These are phyloP conservation scores for Cynocephalus volans DNA, from an alignment of 2,113 vertebrate species.

Conservation along the genomic window DNA sequence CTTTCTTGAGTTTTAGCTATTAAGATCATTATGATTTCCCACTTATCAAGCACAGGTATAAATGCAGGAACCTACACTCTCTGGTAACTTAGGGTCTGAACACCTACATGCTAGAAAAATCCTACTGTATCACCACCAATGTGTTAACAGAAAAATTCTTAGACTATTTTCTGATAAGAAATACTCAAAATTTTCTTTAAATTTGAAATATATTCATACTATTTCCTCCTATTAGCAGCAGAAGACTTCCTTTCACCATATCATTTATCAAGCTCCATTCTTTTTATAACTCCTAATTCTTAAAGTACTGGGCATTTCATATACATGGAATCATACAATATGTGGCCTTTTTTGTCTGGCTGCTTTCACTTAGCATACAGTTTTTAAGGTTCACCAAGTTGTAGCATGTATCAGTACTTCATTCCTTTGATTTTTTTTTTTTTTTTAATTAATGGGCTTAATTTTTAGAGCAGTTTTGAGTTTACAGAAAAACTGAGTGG, in stretches of 20 bases:
- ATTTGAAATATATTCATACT: background rate
- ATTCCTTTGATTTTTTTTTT: background rate
- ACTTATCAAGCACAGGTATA: background rate
- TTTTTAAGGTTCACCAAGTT: background rate
- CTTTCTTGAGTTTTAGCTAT: background rate
- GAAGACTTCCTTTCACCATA: background rate
- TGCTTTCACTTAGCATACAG: background rate
- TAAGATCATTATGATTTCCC: background rate
- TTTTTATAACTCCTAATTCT: background rate
- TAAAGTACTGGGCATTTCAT: background rate
- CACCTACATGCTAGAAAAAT: background rate
- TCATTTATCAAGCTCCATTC: background rate
- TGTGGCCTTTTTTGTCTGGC: background rate
- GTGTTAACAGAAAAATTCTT: slow-evolving; percentile 30
- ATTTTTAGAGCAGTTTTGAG: background rate
- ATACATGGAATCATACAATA: background rate
- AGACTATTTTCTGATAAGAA: slow-evolving; percentile 36
- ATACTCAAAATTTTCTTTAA: background rate
- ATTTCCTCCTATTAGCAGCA: background rate
- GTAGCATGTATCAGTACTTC: background rate
- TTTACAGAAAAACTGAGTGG: background rate
- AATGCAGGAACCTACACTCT: background rate
- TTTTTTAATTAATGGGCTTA: background rate
- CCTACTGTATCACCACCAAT: background rate
- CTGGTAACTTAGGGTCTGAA: background rate